Base-by-base conservation (phyloP, 2,797 vertebrate genomes). In the Hippoglossus hippoglossus region DNA sequence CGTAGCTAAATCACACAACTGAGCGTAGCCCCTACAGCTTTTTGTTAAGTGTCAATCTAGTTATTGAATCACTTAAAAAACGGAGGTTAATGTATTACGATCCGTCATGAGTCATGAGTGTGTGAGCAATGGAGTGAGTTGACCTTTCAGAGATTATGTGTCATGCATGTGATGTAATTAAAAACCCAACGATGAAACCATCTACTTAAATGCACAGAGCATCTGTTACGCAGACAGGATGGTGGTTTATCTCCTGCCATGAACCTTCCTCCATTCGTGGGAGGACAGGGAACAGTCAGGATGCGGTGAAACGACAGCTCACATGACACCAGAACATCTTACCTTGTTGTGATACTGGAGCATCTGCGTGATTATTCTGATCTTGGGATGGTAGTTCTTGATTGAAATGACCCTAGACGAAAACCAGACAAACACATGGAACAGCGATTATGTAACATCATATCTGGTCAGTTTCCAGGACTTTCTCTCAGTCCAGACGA, bases 271-370 rank as follows among this genome's bases (percentile, higher is more conserved):
- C 6, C 1, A 26, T 2, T 12, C 68, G 50, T 44, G 9, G n/a
- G 2, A 55, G 4, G 13, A 41, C 11, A 22, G 26, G 50, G 55
- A 67, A 21, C 3, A 4, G 22, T 16, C 18, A 19, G 44, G 44
- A 46, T 19, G 44, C 15, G 18, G 5, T 19, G 22, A 52, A 54
- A 36, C 39, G 19, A 44, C n/a, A 41, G 34, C 39, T 19, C 53
- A 34, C 26, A 63, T n/a, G 44, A 19, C 19, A 28, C 5, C 4
- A 34, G 24, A 51, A 52, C 3, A 0, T 52, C 36, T 91, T 94
- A 99, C 98, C 98, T 99, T 99, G 83, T 99, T 99, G 93, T 99
- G 98, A 93, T 99, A 99, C 86, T 99, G 98, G 84, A 99, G 93
- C 98, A 99, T 99, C 91, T 99, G 98, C 86, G 98, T 99, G 70